A percentile compares a stretch with the other conserved stretches of the same genome.
phyloP scores from a whole-genome alignment of 2,113 vertebrate genomes.

The Mellivora capensis region DNA sequence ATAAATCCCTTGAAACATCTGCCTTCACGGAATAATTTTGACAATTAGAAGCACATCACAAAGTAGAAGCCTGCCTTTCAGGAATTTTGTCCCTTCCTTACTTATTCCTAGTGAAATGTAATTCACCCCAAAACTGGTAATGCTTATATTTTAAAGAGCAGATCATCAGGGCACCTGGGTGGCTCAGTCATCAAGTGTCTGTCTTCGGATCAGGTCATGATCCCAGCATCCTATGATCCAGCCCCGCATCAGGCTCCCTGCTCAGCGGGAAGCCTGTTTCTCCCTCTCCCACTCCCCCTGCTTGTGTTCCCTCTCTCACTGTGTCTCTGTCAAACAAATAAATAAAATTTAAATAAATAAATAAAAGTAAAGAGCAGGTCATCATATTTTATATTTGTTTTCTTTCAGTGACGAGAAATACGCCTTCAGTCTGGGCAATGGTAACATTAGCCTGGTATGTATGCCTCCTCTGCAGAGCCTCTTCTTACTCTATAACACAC shows the following conservation, averaged over 20 bases:
- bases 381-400: not conserved
- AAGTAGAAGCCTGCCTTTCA: not conserved
- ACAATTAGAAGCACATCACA: not conserved
- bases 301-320: no score
- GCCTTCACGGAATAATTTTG: not conserved
- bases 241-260: no score
- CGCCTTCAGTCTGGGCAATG: not conserved
- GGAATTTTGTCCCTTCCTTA: not conserved
- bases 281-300: no score
- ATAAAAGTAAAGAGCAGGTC: not conserved
- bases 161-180: not conserved
- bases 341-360: no score
- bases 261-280: no score
- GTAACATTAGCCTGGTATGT: not conserved
- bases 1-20: not conserved
- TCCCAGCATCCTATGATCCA: no score
- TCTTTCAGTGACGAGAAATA: not conserved
- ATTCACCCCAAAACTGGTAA: not conserved
- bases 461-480: not conserved
- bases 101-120: not conserved
- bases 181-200: no score
- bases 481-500: not conserved
- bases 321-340: no score
- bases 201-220: no score
- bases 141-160: not conserved